Evolutionary conservation across 2,797 vertebrate species (phyloP), one percentile per base, ranked within the genome.

Genomic region (Thalassophryne amazonica): DNA sequence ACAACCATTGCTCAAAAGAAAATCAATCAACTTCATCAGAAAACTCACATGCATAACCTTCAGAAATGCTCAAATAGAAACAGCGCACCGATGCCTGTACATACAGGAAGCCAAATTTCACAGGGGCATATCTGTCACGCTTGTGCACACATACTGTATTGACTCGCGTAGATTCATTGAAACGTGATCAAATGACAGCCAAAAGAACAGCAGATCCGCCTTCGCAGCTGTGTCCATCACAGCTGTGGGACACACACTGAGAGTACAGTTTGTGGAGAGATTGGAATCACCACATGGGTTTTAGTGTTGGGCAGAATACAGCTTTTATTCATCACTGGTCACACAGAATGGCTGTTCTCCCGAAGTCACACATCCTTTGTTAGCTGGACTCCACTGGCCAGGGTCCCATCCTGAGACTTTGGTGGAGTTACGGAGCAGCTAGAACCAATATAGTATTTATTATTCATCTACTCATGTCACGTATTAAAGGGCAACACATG

Each of bases 391-490:
- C 50, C 14, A 13, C 56, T 11, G 73, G 61, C 63, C 71, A 66
- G 68, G 69, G 73, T 81, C 74, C 61, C 69, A 63, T 76, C 73
- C 70, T 14, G 57, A 43, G 50, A 46, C 65, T 11, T 15, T 54
- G 75, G 18, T 87, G 42, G 40, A 59, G 77, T 87, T 85, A 75
- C 81, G 0, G 54, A 62, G 19, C 49, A 70, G 63, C 69, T 64
- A 65, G 69, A 78, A 55, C 61, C 68, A 77, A 72, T 74, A 70
- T n/a, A n/a, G n/a, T n/a, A 84, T 85, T 48, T 76, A 81, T 87
- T 83, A 87, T 87, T 85, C 54, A 87, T 81, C 37, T 32, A 61
- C 57, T 55, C 74, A 75, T 84, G 78, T 83, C 79, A 81, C 60
- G 81, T 76, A 77, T 77, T 73, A 83, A 60, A 53, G 73, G 66